Evolutionary conservation across 2,888 invertebrate genomes (phyloP).

Genomic region (Eupeodes luniger): DNA sequence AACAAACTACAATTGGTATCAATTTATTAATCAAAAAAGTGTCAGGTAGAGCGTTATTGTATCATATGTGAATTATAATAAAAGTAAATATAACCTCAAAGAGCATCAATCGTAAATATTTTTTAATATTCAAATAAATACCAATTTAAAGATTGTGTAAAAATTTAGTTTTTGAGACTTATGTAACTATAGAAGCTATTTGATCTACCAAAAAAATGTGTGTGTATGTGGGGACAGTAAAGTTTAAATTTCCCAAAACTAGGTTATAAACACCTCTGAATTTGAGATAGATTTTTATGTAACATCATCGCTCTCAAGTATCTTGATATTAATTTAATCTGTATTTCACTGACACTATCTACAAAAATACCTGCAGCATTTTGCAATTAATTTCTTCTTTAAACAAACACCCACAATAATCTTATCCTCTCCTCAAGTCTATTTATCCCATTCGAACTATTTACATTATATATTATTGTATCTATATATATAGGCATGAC

Average conservation of each 20-base stretch:
- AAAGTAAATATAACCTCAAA: slow-evolving; percentile 10
- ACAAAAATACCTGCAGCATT: too few species aligned
- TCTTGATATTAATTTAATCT: too few species aligned
- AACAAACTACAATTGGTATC: slow-evolving; percentile 19
- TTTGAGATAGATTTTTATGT: too few species aligned
- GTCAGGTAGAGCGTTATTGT: slow-evolving; percentile 18
- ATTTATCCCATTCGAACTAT: neutral
- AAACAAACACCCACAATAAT: slow-evolving; percentile 23
- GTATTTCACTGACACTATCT: too few species aligned
- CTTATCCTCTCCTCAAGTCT: neutral
- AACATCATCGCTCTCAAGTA: too few species aligned
- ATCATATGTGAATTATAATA: slow-evolving; percentile 22
- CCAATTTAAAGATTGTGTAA: too few species aligned
- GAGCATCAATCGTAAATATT: slow-evolving; percentile 16
- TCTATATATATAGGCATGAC: slow-evolving; percentile 5
- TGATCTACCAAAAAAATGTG: neutral
- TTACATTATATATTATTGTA: neutral
- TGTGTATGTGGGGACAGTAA: neutral
- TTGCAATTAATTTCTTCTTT: neutral
- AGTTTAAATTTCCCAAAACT: neutral
- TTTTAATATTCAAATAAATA: neutral
- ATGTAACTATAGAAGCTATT: neutral
- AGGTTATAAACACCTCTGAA: neutral
- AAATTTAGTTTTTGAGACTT: neutral
- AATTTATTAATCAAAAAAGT: slow-evolving; percentile 14